Evolutionary conservation across 2,888 invertebrate species (phyloP).

Genomic region (Macrophya alboannulata): DNA sequence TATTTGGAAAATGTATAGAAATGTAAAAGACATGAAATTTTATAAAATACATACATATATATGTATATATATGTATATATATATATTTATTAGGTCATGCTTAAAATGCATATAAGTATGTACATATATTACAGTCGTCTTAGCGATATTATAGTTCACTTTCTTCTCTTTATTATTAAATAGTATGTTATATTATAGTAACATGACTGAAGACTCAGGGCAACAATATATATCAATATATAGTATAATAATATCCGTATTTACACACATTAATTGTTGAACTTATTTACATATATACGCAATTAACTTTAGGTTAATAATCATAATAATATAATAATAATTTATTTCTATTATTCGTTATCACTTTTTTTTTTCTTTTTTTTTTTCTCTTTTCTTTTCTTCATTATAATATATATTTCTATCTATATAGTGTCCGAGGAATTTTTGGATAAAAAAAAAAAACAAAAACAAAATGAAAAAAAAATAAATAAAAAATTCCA

Average conservation of each 20-base stretch:
- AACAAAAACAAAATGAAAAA: not conserved
- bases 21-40: not conserved
- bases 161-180: conserved; percentile 22
- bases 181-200: conserved; percentile 45
- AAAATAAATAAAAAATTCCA: conserved; percentile 10
- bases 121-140: conserved; percentile 58
- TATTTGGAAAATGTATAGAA: not conserved
- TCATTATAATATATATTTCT: conserved; percentile 21
- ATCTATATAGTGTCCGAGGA: conserved; percentile 44
- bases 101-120: conserved; percentile 55
- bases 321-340: conserved; percentile 42
- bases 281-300: conserved; percentile 55
- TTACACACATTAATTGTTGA: conserved; percentile 55
- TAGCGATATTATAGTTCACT: conserved; percentile 49
- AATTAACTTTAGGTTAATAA: conserved; percentile 14
- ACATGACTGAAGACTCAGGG: conserved; percentile 56
- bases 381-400: not conserved
- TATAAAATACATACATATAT: conserved; percentile 58
- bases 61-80: conserved; percentile 56
- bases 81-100: conserved; percentile 55
- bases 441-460: not conserved
- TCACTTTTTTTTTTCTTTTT: not conserved
- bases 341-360: conserved; percentile 19
- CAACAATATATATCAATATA: conserved; percentile 56
- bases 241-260: conserved; percentile 51